Evolutionary conservation across 1,140 invertebrate genomes (phyloP).

Genomic region (Drosophila sucinea): DNA sequence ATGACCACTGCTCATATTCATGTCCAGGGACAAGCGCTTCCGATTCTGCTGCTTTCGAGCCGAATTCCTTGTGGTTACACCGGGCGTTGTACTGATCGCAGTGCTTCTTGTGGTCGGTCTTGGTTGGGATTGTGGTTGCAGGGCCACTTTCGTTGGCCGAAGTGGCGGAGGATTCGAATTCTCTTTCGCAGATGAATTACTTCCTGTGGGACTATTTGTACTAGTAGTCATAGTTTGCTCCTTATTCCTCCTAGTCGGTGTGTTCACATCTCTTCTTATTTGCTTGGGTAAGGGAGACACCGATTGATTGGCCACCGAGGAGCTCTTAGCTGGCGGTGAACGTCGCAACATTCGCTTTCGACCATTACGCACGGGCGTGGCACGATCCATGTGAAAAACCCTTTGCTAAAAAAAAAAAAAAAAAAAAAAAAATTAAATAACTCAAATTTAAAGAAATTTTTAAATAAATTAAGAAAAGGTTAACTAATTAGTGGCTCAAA

Average conservation of each 20-base stretch:
- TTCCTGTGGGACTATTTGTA: slow-evolving; percentile 8
- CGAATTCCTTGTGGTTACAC: not conserved
- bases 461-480: slow-evolving; percentile 14
- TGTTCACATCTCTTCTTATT: not conserved
- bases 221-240: not conserved
- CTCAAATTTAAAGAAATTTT: slow-evolving; percentile 21
- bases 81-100: not conserved
- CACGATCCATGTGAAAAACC: slow-evolving; percentile 49
- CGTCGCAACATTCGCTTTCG: slow-evolving; percentile 55
- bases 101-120: not conserved
- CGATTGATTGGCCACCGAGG: not conserved
- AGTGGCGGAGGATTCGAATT: not conserved
- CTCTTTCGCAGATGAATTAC: not conserved
- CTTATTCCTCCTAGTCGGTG: not conserved
- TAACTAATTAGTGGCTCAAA: no score
- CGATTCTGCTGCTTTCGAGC: not conserved
- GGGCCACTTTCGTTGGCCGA: not conserved
- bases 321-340: slow-evolving; percentile 16
- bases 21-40: not conserved
- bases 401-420: slow-evolving; percentile 43
- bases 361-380: slow-evolving; percentile 65
- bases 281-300: not conserved
- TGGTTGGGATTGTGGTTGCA: not conserved
- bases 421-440: slow-evolving; percentile 29
- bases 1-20: slow-evolving; percentile 3